Conservation (phyloP, 64 coral and sea anemone genomes). For the Montipora sp. region DNA sequence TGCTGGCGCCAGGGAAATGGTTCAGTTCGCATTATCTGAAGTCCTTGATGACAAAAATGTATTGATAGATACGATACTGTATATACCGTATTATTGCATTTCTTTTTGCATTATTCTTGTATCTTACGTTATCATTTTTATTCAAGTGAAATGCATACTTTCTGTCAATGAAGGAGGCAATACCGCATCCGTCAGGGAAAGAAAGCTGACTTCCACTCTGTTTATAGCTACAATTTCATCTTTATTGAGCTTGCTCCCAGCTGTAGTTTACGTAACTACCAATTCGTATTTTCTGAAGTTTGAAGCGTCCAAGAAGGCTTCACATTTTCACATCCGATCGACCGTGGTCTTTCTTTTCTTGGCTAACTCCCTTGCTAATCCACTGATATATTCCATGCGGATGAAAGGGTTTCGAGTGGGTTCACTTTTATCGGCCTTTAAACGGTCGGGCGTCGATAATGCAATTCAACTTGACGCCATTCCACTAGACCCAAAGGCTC, state of each 20-base stretch:
- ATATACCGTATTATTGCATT: neutral
- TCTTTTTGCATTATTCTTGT: neutral
- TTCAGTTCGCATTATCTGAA: neutral
- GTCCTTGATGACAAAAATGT: neutral
- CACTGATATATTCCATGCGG: neutral
- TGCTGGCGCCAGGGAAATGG: neutral
- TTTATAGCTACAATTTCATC: neutral
- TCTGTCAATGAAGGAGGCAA: neutral
- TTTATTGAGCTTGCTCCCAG: neutral
- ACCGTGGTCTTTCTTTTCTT: neutral
- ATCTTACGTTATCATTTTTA: constrained; percentile 1
- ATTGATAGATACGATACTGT: neutral
- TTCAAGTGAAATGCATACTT: neutral
- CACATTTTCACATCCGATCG: neutral
- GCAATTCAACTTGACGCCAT: too few relatives aligned
- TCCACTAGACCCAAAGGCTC: too few relatives aligned
- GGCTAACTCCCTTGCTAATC: neutral
- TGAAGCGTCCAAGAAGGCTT: too few relatives aligned
- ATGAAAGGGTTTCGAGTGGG: neutral
- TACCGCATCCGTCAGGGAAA: neutral
- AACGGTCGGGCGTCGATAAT: too few relatives aligned
- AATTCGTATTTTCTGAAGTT: neutral
- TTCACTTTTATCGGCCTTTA: too few relatives aligned
- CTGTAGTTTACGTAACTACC: neutral
- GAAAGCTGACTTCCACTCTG: neutral